Evolutionary conservation across 92 coral and sea anemone genomes (phyloP).

Genomic region (Zoanthus sociatus): DNA sequence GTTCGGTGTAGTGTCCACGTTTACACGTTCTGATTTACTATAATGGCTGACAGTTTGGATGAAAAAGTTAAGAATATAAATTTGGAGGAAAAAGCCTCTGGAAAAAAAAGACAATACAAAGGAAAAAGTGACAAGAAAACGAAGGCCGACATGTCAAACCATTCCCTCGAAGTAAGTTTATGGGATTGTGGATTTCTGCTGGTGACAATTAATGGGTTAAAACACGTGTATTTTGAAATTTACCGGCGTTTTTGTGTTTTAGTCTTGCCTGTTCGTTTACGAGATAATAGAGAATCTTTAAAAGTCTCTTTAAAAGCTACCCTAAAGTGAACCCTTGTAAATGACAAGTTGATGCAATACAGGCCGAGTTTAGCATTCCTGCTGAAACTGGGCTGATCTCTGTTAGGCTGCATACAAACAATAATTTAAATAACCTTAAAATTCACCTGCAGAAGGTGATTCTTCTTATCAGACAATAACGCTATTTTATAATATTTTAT

Average conservation of each 20-base stretch:
- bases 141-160: not conserved
- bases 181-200: not conserved
- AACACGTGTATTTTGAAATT: not conserved
- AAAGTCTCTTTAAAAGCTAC: not conserved
- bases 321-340: not conserved
- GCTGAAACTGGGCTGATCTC: not conserved
- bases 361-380: not conserved
- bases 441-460: too few relatives aligned
- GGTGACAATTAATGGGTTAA: not conserved
- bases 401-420: not conserved
- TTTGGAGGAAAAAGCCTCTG: constrained; percentile 38
- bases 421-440: not conserved
- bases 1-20: constrained; percentile 29
- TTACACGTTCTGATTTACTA: not conserved
- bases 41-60: constrained; percentile 40
- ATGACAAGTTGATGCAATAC: not conserved
- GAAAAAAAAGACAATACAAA: constrained; percentile 43
- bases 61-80: constrained; percentile 28
- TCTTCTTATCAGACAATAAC: too few relatives aligned
- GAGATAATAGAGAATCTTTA: not conserved
- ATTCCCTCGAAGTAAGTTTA: constrained; percentile 29
- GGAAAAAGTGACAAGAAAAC: constrained; percentile 43
- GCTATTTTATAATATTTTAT: too few relatives aligned
- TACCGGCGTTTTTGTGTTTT: not conserved
- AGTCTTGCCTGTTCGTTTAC: not conserved